Evolutionary conservation across 2,113 vertebrate species (phyloP), one percentile per base, ranked within the genome.

Genomic region (Engystomops pustulosus): DNA sequence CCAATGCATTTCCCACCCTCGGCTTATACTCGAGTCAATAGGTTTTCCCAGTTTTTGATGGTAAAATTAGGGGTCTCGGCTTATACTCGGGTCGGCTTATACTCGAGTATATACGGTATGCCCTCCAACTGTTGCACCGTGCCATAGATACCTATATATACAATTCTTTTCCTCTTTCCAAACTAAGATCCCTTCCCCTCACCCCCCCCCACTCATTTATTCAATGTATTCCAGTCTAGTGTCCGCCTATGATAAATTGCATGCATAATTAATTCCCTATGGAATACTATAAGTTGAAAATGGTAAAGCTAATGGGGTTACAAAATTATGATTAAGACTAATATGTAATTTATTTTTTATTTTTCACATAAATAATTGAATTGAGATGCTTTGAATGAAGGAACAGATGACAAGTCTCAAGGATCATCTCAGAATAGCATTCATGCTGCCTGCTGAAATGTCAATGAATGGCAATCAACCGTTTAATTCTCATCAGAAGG

Each of bases 391-490:
- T 4, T 15, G 4, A 65, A 34, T 65, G 30, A 17, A 17, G 30
- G 27, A 65, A 65, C 60, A 65, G 30, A 65, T 65, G 60, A 65
- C 30, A 65, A 30, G 25, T 30, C 58, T 62, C 8, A 60, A 62
- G 58, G 58, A 62, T 30, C 25, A 62, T 62, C 14, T 62, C 12
- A 30, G 4, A 60, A 23, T 62, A 62, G 12, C 58, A 27, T 60
- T 1, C 25, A 30, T 30, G 25, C 58, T 30, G 55, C 9, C 58
- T 62, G 55, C 55, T 23, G 25, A n/a, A 60, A 60, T 60, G 58
- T 62, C 58, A 30, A 0, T 30, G 58, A 62, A 30, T 62, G 27
- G 27, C 58, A 62, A 62, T 15, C 58, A 14, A 30, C 27, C 25
- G 11, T 62, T 3, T 14, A 62, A 30, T 15, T 30, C 5, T 30